phyloP scores from a whole-genome alignment of 2,113 vertebrate genomes.

The Pterophyllum scalare region DNA sequence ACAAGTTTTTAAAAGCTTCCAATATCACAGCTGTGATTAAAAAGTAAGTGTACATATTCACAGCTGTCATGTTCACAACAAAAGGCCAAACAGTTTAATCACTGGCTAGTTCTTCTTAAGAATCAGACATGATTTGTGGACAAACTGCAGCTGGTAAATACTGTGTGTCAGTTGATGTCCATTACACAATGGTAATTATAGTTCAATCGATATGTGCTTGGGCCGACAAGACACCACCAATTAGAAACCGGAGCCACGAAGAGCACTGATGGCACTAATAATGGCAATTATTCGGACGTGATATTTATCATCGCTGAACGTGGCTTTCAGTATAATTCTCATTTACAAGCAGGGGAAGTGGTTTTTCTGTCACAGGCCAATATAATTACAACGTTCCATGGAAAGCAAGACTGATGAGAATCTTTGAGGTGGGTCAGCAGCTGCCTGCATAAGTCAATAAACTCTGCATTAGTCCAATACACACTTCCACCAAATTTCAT shows the following conservation, averaged over 20 bases:
- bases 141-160: neutral
- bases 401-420: constrained; percentile 9
- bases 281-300: neutral
- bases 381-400: neutral
- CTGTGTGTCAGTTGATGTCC: neutral
- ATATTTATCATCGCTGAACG: constrained; percentile 1
- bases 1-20: neutral
- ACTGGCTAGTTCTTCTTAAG: neutral
- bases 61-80: too few species aligned
- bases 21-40: too few species aligned
- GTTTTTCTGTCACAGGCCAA: neutral
- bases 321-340: neutral
- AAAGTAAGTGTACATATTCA: too few species aligned
- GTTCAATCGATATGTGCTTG: constrained; percentile 6
- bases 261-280: neutral
- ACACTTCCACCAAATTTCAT: neutral
- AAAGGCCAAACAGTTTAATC: neutral
- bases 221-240: neutral
- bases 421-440: neutral
- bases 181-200: constrained; percentile 3
- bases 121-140: neutral
- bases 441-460: neutral
- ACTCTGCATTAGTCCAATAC: neutral
- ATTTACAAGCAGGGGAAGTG: constrained; percentile 7
- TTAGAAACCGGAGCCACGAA: neutral